Base-by-base conservation (phyloP, 1,140 invertebrate species). In the Idris sp. region DNA sequence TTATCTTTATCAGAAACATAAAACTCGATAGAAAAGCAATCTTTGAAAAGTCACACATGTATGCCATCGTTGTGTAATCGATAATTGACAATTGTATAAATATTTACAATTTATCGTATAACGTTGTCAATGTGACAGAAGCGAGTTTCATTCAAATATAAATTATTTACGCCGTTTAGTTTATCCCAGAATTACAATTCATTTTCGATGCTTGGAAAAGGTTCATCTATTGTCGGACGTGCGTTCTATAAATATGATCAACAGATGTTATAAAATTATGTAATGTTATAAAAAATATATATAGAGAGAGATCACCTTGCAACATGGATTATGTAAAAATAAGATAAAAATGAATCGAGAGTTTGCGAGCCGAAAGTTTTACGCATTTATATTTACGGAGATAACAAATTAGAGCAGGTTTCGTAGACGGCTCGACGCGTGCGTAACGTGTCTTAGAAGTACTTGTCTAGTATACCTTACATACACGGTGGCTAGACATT, bases 401-500 rank as follows among this genome's bases (percentile, higher is more conserved):
- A 51, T 73, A 73, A 73, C 53, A 48, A 73, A 73, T 65, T 73
- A 40, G 58, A 73, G 69, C 69, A 53, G 53, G 25, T 49, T 51
- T 65, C 44, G 69, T 65, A 73, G 69, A 73, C 69, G 69, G 69
- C 69, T 53, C 69, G 69, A 73, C 69, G 69, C 69, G 69, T 59
- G 53, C 59, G 38, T 65, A 73, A 73, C 69, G 59, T 73, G 68
- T 53, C 56, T 59, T 30, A n/a, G 11, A 6, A 26, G 36, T 44
- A 49, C 46, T 33, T 26, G 30, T 44, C 40, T 44, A 33, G 41
- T 46, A n/a, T 65, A 54, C 48, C 48, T 65, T 44, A 16, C 14
- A 40, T 68, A 67, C 35, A 56, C 33, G 64, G 64, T 58, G 64
- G 28, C 8, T 1, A 25, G 11, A 54, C 14, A n/a, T n/a, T n/a